Evolutionary conservation across 2,113 vertebrate species (phyloP), one percentile per base, ranked within the genome.

Genomic region (Xiphorhynchus elegans): DNA sequence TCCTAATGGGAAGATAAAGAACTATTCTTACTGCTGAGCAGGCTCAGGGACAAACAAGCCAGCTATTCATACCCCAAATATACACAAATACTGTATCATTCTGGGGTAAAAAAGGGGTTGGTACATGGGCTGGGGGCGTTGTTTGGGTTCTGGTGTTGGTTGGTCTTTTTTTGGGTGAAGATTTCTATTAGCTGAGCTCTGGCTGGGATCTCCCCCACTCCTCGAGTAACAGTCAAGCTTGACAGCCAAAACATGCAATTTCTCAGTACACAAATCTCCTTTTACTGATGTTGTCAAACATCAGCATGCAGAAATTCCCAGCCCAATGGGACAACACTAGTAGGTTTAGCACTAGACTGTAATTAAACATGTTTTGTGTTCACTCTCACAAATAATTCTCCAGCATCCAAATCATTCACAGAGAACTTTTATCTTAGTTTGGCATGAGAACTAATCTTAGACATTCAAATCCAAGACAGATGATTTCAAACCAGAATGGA

Each of bases 1-100:
- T 84, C 68, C 90, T 78, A 92, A 95, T 60, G 77, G 89, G 49
- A 59, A 96, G 80, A 95, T 68, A 95, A 97, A 95, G 94, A 92
- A 89, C 89, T 78, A 89, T 91, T 95, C 96, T 95, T n/a, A 94
- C 69, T 40, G 69, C 86, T 50, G 73, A 72, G 63, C 67, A 77
- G 64, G 63, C 89, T 55, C 40, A 8, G 76, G 75, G 68, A 78
- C 55, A 69, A 94, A 96, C 95, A 96, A 92, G 40, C 31, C 83
- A 23, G 53, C 76, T 58, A 87, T 96, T 97, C 88, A 94, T 31
- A 28, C 35, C 16, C 31, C 42, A 72, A 49, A 68, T 10, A 53
- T 18, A 89, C 66, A 78, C 67, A 85, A 95, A 81, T 75, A 53
- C 74, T 66, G 78, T 56, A 52, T 11, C 44, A 15, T 11, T 62